Evolutionary conservation across 64 coral and sea anemone genomes (phyloP).

Genomic region (Platygyra sinensis): DNA sequence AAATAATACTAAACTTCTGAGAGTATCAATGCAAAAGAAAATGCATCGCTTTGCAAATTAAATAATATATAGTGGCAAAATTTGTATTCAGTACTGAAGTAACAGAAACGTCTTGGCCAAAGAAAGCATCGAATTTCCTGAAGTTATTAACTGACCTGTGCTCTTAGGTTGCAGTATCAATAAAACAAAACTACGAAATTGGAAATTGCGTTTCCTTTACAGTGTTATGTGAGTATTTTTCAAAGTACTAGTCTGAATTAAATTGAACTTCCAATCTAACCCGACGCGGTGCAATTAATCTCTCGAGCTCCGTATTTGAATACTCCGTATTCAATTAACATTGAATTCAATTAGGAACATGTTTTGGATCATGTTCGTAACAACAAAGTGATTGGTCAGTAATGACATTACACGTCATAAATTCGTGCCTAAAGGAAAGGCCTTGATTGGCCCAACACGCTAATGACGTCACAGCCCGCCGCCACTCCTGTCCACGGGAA

Average conservation of each 20-base stretch:
- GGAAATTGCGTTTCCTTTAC: background rate
- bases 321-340: background rate
- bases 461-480: constrained; percentile 62
- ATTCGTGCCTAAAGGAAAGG: background rate
- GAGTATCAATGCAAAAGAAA: no score
- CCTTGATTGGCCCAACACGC: background rate
- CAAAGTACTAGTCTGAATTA: background rate
- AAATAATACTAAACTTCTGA: no score
- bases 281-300: background rate
- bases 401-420: background rate
- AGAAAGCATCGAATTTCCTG: no score
- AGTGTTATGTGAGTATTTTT: no score
- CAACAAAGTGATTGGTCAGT: background rate
- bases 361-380: background rate
- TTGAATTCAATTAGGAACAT: background rate
- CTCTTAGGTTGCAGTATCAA: no score
- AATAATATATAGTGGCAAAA: no score
- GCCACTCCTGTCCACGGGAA: constrained; percentile 73
- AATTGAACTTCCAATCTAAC: background rate
- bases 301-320: no score
- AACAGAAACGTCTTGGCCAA: no score
- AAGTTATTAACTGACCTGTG: no score
- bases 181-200: no score
- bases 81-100: no score
- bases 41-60: no score